Conservation (phyloP, 2,888 invertebrate species). For the Rhagonycha fulva region DNA sequence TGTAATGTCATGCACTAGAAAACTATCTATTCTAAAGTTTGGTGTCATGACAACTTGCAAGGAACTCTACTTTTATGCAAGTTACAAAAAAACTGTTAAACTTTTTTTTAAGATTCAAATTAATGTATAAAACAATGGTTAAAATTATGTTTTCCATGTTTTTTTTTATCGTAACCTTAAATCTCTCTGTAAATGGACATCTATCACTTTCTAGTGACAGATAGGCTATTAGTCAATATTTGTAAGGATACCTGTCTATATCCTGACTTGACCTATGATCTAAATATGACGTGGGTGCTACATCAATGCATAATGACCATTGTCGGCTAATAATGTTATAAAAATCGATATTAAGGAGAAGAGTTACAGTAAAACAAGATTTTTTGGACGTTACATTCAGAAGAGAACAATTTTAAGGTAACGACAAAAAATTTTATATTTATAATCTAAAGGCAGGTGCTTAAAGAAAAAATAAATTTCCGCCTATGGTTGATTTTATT, state of each 20-base stretch:
- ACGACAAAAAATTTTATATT: conserved; percentile 27
- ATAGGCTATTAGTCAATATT: conserved; percentile 35
- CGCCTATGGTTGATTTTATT: conserved; percentile 39
- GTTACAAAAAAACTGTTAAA: not conserved
- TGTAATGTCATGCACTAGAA: conserved; percentile 54
- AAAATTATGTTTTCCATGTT: not conserved
- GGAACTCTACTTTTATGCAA: conserved; percentile 25
- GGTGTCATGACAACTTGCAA: conserved; percentile 57
- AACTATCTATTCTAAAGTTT: conserved; percentile 47
- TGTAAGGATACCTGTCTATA: conserved; percentile 29
- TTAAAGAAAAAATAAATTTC: conserved; percentile 34
- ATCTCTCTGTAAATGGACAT: conserved; percentile 27
- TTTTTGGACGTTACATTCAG: not conserved
- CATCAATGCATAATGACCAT: conserved; percentile 8
- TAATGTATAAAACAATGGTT: not conserved
- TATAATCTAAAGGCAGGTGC: conserved; percentile 40
- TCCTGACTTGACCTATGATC: conserved; percentile 26
- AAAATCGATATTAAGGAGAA: conserved; percentile 4
- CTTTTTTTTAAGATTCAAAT: not conserved
- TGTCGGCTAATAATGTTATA: conserved; percentile 13
- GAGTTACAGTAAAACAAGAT: not conserved
- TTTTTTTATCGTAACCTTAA: conserved; percentile 22
- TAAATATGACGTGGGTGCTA: conserved; percentile 14
- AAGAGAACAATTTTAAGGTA: conserved; percentile 4
- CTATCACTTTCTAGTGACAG: conserved; percentile 30